Percentiles rank a stretch among this genome's conserved stretches.
phyloP scores from a whole-genome alignment of 2,113 vertebrate species.

The Oenanthe melanoleuca region DNA sequence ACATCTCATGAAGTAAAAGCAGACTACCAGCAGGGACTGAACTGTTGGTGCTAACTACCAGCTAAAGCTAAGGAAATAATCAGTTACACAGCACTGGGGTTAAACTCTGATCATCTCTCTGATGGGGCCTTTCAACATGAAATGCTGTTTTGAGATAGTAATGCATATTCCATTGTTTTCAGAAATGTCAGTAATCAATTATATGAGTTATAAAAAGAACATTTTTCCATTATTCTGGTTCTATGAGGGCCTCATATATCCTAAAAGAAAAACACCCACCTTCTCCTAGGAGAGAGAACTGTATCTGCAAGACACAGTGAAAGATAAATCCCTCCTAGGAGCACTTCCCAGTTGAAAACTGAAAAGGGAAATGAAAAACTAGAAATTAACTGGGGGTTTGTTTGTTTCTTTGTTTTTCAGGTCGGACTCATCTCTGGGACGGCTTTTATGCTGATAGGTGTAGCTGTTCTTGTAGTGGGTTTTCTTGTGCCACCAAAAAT shows the following conservation, averaged over 20 bases:
- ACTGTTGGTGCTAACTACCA: neutral
- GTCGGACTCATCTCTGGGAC: slow-evolving; percentile 91
- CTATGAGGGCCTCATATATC: neutral
- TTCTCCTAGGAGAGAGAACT: neutral
- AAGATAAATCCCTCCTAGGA: neutral
- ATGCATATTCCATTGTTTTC: neutral
- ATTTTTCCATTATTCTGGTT: neutral
- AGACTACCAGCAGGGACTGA: neutral
- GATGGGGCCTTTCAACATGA: neutral
- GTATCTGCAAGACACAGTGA: neutral
- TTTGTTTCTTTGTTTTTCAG: slow-evolving; percentile 66
- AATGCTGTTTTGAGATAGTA: neutral
- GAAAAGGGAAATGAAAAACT: neutral
- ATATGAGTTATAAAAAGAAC: neutral
- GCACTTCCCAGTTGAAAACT: neutral
- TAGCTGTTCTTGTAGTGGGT: slow-evolving; percentile 89
- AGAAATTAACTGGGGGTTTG: neutral
- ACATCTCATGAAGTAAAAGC: neutral
- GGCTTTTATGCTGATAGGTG: slow-evolving; percentile 86
- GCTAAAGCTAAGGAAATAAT: neutral
- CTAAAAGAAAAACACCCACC: neutral
- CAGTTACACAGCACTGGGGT: neutral
- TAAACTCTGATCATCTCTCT: neutral
- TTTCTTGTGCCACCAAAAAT: slow-evolving; percentile 89
- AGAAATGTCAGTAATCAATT: neutral